Evolutionary conservation across 2,797 vertebrate species (phyloP).

Genomic region (Dicrostonyx torquatus): DNA sequence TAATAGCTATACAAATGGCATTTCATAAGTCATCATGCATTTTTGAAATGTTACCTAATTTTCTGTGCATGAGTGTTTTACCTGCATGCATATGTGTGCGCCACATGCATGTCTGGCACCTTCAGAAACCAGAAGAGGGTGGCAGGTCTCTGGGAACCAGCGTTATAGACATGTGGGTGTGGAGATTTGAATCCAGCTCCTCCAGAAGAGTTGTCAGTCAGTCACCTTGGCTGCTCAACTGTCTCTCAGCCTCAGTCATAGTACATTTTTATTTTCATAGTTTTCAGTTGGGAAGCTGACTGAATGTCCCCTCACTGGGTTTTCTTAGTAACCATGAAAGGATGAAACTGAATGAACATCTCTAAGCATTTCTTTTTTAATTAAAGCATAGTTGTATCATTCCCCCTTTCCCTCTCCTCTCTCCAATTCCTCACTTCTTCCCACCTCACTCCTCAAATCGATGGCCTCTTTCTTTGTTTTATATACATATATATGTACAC

Average conservation of each 20-base stretch:
- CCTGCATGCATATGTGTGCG: not conserved
- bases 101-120: not conserved
- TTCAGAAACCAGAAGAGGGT: not conserved
- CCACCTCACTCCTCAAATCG: not conserved
- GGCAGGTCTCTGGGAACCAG: not conserved
- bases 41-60: slow-evolving; percentile 17
- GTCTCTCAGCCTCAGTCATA: not conserved
- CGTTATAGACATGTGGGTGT: not conserved
- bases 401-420: not conserved
- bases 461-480: not conserved
- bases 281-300: slow-evolving; percentile 66
- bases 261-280: slow-evolving; percentile 48
- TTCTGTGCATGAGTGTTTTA: not conserved
- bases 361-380: not conserved
- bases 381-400: not conserved
- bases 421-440: not conserved
- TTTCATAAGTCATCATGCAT: slow-evolving; percentile 72
- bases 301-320: not conserved
- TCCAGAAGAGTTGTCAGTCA: not conserved
- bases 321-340: slow-evolving; percentile 17
- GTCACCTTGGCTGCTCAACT: not conserved
- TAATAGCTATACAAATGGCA: slow-evolving; percentile 48
- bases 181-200: not conserved
- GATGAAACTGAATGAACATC: not conserved
- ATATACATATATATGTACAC: not conserved